A percentile compares a stretch with the other conserved stretches of the same genome.
These are phyloP conservation scores for Perithous albicinctus DNA, from an alignment of 2,888 invertebrate genomes.

Conservation along the genomic window DNA sequence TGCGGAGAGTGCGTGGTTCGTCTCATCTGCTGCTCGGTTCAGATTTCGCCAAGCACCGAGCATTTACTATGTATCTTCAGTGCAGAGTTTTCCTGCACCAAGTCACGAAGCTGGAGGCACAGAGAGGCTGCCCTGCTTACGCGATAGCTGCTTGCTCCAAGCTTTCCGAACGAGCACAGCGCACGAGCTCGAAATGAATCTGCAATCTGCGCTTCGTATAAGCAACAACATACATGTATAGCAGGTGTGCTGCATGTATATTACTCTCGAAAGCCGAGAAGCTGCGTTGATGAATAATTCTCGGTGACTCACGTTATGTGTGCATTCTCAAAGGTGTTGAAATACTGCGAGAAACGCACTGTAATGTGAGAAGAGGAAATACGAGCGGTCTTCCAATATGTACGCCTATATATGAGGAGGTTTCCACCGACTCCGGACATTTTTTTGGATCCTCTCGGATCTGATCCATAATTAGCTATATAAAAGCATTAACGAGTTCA, in stretches of 20 bases:
- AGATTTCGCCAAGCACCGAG: background rate
- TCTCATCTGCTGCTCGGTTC: conserved; percentile 14
- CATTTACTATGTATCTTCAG: background rate
- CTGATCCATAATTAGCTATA: too few relatives aligned
- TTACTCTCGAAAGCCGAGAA: conserved; percentile 37
- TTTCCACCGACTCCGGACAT: too few relatives aligned
- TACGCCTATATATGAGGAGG: background rate
- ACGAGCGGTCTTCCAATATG: background rate
- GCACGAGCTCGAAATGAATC: conserved; percentile 36
- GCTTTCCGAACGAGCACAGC: conserved; percentile 11
- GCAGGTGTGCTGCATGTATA: background rate
- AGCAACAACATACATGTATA: conserved; percentile 1
- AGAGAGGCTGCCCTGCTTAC: background rate
- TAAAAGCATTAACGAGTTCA: too few relatives aligned
- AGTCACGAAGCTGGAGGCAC: conserved; percentile 4
- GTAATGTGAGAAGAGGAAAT: conserved; percentile 3
- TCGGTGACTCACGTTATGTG: conserved; percentile 8
- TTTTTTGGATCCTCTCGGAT: too few relatives aligned
- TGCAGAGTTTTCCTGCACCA: conserved; percentile 12
- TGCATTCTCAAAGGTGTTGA: conserved; percentile 34
- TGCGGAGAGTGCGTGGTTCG: background rate
- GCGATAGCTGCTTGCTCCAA: background rate
- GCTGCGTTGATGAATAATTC: conserved; percentile 60
- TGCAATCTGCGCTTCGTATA: conserved; percentile 42
- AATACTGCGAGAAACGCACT: conserved; percentile 27